Percentiles rank a stretch among this genome's conserved stretches.
These are phyloP conservation scores for Sterrhoptilus dennistouni DNA, from an alignment of 2,113 vertebrate genomes.

Conservation along the genomic window DNA sequence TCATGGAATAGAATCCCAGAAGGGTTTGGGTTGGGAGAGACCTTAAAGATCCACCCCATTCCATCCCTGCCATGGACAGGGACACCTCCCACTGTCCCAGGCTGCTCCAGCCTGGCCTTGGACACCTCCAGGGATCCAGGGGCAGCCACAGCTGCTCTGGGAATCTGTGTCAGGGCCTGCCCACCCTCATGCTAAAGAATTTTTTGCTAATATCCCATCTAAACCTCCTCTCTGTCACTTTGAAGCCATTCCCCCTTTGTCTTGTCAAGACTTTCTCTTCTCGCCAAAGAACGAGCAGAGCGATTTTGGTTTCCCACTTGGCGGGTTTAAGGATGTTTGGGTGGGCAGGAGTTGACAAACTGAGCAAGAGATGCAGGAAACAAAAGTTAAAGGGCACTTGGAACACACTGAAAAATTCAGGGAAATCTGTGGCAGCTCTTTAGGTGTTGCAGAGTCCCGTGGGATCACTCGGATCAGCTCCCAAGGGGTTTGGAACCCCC, in stretches of 20 bases:
- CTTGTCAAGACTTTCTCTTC: neutral
- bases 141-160: too few species aligned
- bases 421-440: neutral
- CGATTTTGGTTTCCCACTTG: neutral
- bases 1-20: neutral
- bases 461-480: neutral
- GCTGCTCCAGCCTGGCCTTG: neutral
- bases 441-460: neutral
- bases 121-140: neutral
- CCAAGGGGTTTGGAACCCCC: neutral
- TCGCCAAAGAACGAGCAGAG: neutral
- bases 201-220: neutral
- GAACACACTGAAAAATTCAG: neutral
- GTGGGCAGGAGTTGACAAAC: neutral
- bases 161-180: neutral
- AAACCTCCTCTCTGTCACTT: neutral
- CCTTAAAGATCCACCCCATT: rapidly evolving
- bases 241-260: neutral
- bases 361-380: neutral
- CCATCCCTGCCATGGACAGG: neutral
- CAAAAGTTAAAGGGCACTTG: neutral
- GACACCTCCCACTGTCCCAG: neutral
- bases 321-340: neutral
- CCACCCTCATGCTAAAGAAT: neutral
- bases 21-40: neutral